Base-by-base conservation (phyloP, 2,113 vertebrate species). In the Lipophrys pholis region DNA sequence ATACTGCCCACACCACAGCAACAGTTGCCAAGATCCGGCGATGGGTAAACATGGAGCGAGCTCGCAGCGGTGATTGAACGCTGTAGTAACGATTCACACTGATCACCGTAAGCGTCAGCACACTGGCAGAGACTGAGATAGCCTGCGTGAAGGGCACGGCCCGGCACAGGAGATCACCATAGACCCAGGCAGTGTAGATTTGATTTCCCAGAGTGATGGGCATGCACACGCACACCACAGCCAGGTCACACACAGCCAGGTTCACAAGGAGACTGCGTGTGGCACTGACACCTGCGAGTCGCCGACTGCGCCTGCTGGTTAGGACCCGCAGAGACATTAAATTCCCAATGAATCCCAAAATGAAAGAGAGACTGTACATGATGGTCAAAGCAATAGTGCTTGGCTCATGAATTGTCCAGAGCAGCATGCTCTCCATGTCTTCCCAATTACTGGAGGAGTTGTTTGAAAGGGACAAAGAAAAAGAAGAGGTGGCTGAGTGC, bases 171-270 rank as follows among this genome's bases (percentile, higher is more conserved):
- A 97, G 94, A 88, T 96, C 96, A 1, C 96, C 96, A 0, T 96
- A 97, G 8, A 97, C 94, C 96, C 96, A 97, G 12, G 94, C 93
- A 5, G 94, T 95, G 91, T 97, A 97, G 82, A 97, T 95, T 75
- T 95, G 93, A 82, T 94, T 95, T 14, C 95, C 96, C 41, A 96
- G 91, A 0, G 96, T 97, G 86, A 97, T 93, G 85, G 96, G 96
- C 96, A 97, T 97, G 89, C 96, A 97, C 70, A 97, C 84, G 0
- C 95, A 96, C 70, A 97, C 96, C 90, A 97, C 96, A 81, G 97
- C 95, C 73, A 97, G 92, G 88, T 97, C 96, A 0, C 96, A 97
- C 69, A 96, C 93, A 0, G 96, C 95, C 86, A 97, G 76, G 92
- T 97, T 97, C 71, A 97, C 93, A 81, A 97, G 91, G 45, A 97